Evolutionary conservation across 2,113 vertebrate species (phyloP).

Genomic region (Microtus richardsoni): DNA sequence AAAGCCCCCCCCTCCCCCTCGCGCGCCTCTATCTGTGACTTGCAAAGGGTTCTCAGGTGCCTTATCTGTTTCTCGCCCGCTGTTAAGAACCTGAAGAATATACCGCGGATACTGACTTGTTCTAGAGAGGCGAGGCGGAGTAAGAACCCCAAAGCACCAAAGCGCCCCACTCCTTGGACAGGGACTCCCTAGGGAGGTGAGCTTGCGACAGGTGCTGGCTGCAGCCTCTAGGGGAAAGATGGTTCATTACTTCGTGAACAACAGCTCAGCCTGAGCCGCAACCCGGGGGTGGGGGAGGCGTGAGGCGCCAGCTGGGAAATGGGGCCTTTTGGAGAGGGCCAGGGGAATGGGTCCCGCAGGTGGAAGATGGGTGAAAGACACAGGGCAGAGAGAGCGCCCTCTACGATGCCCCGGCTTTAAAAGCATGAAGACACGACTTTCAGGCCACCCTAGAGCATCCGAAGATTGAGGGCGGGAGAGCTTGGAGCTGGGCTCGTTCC

Average conservation of each 20-base stretch:
- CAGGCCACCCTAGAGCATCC: background rate
- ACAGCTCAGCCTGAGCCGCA: slow-evolving; percentile 5
- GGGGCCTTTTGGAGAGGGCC: background rate
- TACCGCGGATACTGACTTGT: background rate
- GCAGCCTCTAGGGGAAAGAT: slow-evolving; percentile 41
- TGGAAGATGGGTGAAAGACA: background rate
- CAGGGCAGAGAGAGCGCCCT: background rate
- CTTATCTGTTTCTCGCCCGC: background rate
- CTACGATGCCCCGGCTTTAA: background rate
- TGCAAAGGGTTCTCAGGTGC: background rate
- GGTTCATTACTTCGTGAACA: slow-evolving; percentile 75
- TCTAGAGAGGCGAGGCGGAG: background rate
- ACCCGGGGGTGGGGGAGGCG: background rate
- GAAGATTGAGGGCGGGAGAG: background rate
- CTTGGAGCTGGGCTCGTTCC: background rate
- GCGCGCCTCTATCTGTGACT: background rate
- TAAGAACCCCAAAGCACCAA: background rate
- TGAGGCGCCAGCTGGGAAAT: slow-evolving; percentile 55
- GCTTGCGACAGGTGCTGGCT: slow-evolving; percentile 62
- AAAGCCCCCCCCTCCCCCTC: background rate
- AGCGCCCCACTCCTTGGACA: background rate
- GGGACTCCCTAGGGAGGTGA: background rate
- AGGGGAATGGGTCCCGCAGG: background rate
- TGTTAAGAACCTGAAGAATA: background rate
- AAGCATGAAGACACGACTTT: background rate